Evolutionary conservation across 2,113 vertebrate species (phyloP), one percentile per base, ranked within the genome.

Genomic region (Australoheros scitulus): DNA sequence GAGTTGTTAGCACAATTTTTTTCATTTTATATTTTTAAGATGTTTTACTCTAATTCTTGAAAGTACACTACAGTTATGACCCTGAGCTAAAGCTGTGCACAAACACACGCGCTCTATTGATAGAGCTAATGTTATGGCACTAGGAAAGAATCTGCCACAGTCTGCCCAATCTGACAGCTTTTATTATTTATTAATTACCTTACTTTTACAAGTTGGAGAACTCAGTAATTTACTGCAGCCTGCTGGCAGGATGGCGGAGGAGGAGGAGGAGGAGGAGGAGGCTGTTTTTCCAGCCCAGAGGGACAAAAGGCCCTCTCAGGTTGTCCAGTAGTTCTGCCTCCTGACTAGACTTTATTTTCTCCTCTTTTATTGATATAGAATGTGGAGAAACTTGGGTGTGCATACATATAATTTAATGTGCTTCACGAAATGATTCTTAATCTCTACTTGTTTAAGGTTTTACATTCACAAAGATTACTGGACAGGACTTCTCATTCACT

Each of bases 151-250:
- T 96, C 92, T 92, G 88, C 88, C 79, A 83, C 77, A 79, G 88
- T 90, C 83, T 88, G 91, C 90, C 87, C 91, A 92, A 94, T 89
- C 88, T 88, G 90, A 93, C 89, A 89, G 85, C 88, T 91, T 93
- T 94, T 92, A 92, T 94, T 94, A 93, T 94, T 94, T 93, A 95
- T 95, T 95, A 92, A 95, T 95, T 91, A 91, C 84, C 79, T 78
- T 83, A 77, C 76, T 93, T 95, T 96, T 95, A 96, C 88, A 89
- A 94, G 92, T 78, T 87, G 84, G 85, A 89, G 90, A 91, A 91
- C 93, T 94, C 78, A 90, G 91, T 93, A 84, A 93, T 93, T 94
- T 92, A 91, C 91, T 56, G 88, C 87, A 63, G 83, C 87, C 83
- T 90, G 82, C 91, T 94, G 94, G 94, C 94, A 90, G 83, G 64